A percentile compares a stretch with the other conserved stretches of the same genome.
phyloP scores from a whole-genome alignment of 2,888 invertebrate genomes.

The Malthinus flaveolus region DNA sequence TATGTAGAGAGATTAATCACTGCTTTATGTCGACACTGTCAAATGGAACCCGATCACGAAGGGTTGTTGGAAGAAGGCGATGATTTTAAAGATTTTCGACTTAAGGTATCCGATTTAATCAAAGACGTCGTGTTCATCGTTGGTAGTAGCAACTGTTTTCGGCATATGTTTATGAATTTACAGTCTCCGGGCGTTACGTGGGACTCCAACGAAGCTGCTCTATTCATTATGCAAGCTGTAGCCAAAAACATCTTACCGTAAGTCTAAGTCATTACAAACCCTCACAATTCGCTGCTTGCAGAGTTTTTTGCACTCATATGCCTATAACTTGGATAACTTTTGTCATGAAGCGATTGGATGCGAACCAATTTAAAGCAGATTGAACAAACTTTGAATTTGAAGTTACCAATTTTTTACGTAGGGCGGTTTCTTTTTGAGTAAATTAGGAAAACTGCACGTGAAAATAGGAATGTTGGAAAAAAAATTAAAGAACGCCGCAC shows the following conservation, averaged over 20 bases:
- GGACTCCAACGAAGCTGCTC: conserved; percentile 91
- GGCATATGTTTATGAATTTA: conserved; percentile 84
- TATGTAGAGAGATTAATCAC: conserved; percentile 89
- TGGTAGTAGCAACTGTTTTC: conserved; percentile 88
- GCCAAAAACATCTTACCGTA: conserved; percentile 94
- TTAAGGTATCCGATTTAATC: conserved; percentile 87
- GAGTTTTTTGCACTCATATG: no score
- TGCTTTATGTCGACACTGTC: conserved; percentile 87
- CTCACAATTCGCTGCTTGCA: no score
- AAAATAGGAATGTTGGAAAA: no score
- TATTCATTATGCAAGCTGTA: conserved; percentile 94
- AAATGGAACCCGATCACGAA: conserved; percentile 94
- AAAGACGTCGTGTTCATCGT: conserved; percentile 97
- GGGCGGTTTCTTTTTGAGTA: no score
- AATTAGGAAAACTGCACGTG: no score
- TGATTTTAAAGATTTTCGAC: conserved; percentile 82
- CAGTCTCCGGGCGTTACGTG: conserved; percentile 76
- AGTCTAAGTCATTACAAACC: conserved; percentile 56
- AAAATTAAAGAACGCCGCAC: no score
- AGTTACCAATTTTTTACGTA: no score
- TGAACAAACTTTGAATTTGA: no score
- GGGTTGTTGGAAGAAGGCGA: conserved; percentile 82
- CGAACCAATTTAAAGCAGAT: no score
- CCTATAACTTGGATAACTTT: no score
- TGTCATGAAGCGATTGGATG: no score